Percentiles rank a stretch among this genome's conserved stretches.
These are phyloP conservation scores for Amblyopsis hoosieri DNA, from an alignment of 2,797 vertebrate species.

Conservation along the genomic window DNA sequence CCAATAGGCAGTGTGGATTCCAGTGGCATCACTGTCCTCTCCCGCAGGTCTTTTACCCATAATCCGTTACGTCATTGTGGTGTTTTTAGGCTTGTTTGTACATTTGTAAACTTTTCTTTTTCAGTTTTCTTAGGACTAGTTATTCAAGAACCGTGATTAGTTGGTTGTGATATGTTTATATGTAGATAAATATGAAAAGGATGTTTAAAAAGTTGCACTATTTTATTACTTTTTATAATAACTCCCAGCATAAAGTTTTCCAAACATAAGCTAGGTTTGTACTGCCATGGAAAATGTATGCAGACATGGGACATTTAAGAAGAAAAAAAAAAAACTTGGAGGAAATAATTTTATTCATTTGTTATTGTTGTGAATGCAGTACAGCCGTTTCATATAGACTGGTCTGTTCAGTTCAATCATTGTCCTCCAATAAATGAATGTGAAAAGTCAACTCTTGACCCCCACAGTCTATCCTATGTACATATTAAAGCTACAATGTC, in stretches of 20 bases:
- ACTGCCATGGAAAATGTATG: slow-evolving; percentile 45
- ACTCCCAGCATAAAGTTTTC: slow-evolving; percentile 61
- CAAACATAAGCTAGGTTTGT: slow-evolving; percentile 51
- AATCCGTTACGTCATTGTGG: slow-evolving; percentile 54
- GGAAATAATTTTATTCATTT: slow-evolving; percentile 25
- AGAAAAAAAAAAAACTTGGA: slow-evolving; percentile 9
- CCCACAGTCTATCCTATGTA: not conserved
- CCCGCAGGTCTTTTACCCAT: not conserved
- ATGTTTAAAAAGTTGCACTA: slow-evolving; percentile 77
- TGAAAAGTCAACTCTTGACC: slow-evolving; percentile 17
- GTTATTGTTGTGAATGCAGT: slow-evolving; percentile 31
- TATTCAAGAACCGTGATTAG: slow-evolving; percentile 41
- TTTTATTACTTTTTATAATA: slow-evolving; percentile 86
- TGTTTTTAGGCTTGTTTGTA: slow-evolving; percentile 58
- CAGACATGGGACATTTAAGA: slow-evolving; percentile 47
- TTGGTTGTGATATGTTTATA: slow-evolving; percentile 70
- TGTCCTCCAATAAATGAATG: slow-evolving; percentile 63
- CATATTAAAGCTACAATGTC: too few relatives aligned
- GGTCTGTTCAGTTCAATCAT: slow-evolving; percentile 32
- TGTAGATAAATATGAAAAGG: slow-evolving; percentile 74
- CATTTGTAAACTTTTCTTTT: slow-evolving; percentile 65
- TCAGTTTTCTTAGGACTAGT: slow-evolving; percentile 21
- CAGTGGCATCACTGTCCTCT: too few relatives aligned
- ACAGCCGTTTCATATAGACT: slow-evolving; percentile 26
- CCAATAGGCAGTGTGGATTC: too few relatives aligned